Percentiles rank a stretch among this genome's conserved stretches.
phyloP scores from a whole-genome alignment of 37 sponge, comb jelly and placozoan species.

The Spongia lamella region DNA sequence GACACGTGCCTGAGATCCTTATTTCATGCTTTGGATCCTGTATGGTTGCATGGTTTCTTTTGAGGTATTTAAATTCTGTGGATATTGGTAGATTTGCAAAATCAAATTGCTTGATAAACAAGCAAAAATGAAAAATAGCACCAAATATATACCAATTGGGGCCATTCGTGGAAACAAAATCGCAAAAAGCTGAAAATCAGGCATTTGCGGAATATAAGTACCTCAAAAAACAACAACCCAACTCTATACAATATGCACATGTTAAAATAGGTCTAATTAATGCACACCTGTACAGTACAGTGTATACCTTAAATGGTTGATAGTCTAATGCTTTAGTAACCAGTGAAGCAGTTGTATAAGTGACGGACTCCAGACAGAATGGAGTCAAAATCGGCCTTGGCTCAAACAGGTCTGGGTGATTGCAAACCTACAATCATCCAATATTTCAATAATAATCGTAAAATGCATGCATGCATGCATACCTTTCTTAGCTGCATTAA shows the following conservation, averaged over 20 bases:
- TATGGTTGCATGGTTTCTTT: too few relatives aligned
- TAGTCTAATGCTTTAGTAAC: conserved; percentile 46
- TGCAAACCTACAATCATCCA: conserved; percentile 81
- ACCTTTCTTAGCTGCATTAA: conserved; percentile 99
- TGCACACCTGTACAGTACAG: too few relatives aligned
- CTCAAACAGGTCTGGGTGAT: conserved; percentile 99
- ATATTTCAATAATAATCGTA: background rate
- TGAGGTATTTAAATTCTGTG: background rate
- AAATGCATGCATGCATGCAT: background rate
- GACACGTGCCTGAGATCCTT: too few relatives aligned
- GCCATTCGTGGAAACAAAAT: too few relatives aligned
- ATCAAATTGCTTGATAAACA: too few relatives aligned
- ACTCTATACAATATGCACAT: too few relatives aligned
- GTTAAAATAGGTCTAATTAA: too few relatives aligned
- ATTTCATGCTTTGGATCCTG: too few relatives aligned
- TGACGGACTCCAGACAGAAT: conserved; percentile 54
- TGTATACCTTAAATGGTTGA: conserved; percentile 76
- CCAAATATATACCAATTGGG: too few relatives aligned
- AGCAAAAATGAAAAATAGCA: background rate
- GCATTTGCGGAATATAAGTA: too few relatives aligned
- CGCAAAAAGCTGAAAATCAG: too few relatives aligned
- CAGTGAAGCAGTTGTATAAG: conserved; percentile 72
- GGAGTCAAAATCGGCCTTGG: conserved; percentile 85
- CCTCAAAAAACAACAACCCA: too few relatives aligned
- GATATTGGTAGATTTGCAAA: background rate